phyloP scores from a whole-genome alignment of 2,797 vertebrate species.

The Oryzias sinensis region DNA sequence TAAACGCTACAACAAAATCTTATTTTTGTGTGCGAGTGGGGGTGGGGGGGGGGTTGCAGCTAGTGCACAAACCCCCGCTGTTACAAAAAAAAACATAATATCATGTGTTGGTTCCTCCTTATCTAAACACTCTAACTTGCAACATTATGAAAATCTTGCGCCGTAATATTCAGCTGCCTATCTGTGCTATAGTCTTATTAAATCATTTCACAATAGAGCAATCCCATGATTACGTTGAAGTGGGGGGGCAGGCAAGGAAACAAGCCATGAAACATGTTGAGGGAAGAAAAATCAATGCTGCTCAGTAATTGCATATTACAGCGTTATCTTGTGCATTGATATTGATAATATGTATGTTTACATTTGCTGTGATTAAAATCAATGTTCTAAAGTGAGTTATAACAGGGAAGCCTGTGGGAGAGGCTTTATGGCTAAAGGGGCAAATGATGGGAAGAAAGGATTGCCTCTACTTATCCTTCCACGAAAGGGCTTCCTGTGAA shows the following conservation, averaged over 20 bases:
- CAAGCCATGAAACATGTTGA: slow-evolving; percentile 20
- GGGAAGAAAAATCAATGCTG: slow-evolving; percentile 87
- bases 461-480: slow-evolving; percentile 75
- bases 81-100: slow-evolving; percentile 47
- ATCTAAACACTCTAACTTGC: slow-evolving; percentile 62
- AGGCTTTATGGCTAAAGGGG: slow-evolving; percentile 76
- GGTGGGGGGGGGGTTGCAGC: too few species aligned
- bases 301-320: slow-evolving; percentile 95
- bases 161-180: slow-evolving; percentile 85
- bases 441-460: slow-evolving; percentile 79
- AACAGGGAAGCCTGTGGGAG: slow-evolving; percentile 77
- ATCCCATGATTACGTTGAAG: slow-evolving; percentile 83
- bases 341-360: slow-evolving; percentile 96
- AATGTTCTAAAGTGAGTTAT: slow-evolving; percentile 85
- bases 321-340: slow-evolving; percentile 89
- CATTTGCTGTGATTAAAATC: slow-evolving; percentile 90
- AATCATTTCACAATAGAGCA: slow-evolving; percentile 83
- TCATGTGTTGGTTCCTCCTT: slow-evolving; percentile 64
- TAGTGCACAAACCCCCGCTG: too few species aligned
- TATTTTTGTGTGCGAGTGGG: too few species aligned
- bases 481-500: slow-evolving; percentile 62
- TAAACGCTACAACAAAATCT: too few species aligned
- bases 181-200: slow-evolving; percentile 88
- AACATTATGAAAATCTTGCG: slow-evolving; percentile 86
- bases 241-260: slow-evolving; percentile 22